Conservation (phyloP, 2,888 invertebrate species). For the Cryptophagus acutangulus region DNA sequence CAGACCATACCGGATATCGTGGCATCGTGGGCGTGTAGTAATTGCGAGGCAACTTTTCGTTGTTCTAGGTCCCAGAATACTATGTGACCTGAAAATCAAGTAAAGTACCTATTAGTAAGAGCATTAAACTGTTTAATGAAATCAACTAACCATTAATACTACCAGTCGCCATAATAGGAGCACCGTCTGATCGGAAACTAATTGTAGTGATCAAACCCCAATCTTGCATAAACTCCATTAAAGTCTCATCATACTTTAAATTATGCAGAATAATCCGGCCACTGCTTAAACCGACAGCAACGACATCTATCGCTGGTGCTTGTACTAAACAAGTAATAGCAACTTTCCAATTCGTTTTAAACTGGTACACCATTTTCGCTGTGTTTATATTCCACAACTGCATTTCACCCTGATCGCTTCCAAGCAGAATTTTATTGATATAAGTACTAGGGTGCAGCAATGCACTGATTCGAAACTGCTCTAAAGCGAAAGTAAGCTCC, state of each 20-base stretch:
- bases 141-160: slow-evolving; percentile 41
- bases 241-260: slow-evolving; percentile 73
- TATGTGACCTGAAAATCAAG: slow-evolving; percentile 69
- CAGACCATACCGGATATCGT: slow-evolving; percentile 77
- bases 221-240: slow-evolving; percentile 85
- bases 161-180: slow-evolving; percentile 81
- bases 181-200: slow-evolving; percentile 81
- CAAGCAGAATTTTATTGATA: slow-evolving; percentile 87
- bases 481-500: slow-evolving; percentile 63
- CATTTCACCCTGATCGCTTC: slow-evolving; percentile 76
- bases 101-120: too few species aligned
- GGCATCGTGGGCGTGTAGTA: slow-evolving; percentile 71
- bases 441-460: slow-evolving; percentile 93
- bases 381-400: slow-evolving; percentile 88
- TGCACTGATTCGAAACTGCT: slow-evolving; percentile 72
- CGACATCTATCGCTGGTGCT: slow-evolving; percentile 88
- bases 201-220: slow-evolving; percentile 84
- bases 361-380: slow-evolving; percentile 70
- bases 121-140: too few species aligned
- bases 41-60: slow-evolving; percentile 70
- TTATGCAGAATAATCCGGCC: slow-evolving; percentile 85
- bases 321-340: slow-evolving; percentile 73
- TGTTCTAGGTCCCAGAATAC: slow-evolving; percentile 93
- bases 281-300: slow-evolving; percentile 78
- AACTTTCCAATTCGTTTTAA: slow-evolving; percentile 74